These are phyloP conservation scores for Hypotaenidia philippensis DNA, from an alignment of 2,797 vertebrate genomes.

Conservation along the genomic window DNA sequence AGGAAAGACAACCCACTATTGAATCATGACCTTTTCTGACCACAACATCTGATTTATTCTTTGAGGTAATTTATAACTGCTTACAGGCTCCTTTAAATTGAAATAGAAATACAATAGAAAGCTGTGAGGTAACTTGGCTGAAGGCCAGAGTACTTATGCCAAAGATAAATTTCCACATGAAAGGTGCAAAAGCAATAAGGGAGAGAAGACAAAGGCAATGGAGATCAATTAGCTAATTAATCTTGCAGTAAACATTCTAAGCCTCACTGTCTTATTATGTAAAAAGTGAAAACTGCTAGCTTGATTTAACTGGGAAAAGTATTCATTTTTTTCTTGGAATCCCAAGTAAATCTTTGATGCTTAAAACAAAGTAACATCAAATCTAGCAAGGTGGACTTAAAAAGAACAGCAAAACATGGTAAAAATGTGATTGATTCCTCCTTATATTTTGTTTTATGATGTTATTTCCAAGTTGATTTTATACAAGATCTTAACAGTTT, in stretches of 20 bases:
- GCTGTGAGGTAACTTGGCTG: not conserved
- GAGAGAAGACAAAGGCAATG: not conserved
- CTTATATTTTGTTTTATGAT: not conserved
- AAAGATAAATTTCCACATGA: not conserved
- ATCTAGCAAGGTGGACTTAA: not conserved
- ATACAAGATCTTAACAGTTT: not conserved
- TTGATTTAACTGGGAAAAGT: not conserved
- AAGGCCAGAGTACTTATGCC: not conserved
- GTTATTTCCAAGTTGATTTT: not conserved
- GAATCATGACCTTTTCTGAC: not conserved
- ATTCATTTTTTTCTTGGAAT: not conserved
- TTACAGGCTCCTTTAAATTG: not conserved
- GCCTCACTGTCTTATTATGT: not conserved
- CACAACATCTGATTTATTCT: not conserved
- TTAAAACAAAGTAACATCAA: not conserved
- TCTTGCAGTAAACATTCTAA: not conserved
- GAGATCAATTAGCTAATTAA: constrained; percentile 38
- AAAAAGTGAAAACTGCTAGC: not conserved
- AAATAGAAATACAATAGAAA: not conserved
- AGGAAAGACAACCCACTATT: not conserved
- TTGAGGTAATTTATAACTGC: not conserved
- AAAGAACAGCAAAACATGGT: not conserved
- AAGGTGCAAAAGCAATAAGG: not conserved
- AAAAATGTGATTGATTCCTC: not conserved
- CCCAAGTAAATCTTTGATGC: not conserved